phyloP scores from a whole-genome alignment of 2,797 vertebrate species.

The Hydrophis major region DNA sequence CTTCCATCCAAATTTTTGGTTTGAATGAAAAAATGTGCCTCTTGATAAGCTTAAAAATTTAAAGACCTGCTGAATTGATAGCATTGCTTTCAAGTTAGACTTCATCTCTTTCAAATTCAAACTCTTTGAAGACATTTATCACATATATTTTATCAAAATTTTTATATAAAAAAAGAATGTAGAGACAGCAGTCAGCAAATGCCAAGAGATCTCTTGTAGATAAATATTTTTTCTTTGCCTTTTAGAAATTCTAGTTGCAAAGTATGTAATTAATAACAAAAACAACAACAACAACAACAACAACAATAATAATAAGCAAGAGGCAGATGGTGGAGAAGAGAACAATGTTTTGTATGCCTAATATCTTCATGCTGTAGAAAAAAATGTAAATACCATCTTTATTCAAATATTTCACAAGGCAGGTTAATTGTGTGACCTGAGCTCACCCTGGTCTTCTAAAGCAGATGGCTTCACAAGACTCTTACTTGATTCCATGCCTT shows the following conservation, averaged over 20 bases:
- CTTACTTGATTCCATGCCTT: not conserved
- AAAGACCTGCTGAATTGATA: too few species aligned
- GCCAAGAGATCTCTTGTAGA: not conserved
- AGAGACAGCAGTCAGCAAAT: not conserved
- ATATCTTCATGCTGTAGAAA: not conserved
- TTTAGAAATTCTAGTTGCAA: not conserved
- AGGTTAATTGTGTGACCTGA: not conserved
- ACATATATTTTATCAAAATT: not conserved
- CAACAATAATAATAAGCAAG: not conserved
- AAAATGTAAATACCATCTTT: constrained; percentile 3
- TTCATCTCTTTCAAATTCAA: not conserved
- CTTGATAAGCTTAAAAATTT: not conserved
- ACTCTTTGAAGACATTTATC: not conserved
- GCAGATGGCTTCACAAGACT: not conserved
- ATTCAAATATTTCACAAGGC: constrained; percentile 11
- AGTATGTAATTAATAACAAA: not conserved
- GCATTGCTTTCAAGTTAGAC: not conserved
- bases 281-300: too few species aligned
- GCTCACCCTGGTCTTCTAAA: not conserved
- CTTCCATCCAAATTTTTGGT: not conserved
- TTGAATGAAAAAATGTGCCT: not conserved
- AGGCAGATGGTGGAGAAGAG: not conserved
- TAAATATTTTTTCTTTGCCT: not conserved
- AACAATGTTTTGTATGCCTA: constrained; percentile 1
- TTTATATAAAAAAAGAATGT: not conserved